Conservation (phyloP, 2,888 invertebrate genomes). For the Bursaphelenchus okinawaensis region DNA sequence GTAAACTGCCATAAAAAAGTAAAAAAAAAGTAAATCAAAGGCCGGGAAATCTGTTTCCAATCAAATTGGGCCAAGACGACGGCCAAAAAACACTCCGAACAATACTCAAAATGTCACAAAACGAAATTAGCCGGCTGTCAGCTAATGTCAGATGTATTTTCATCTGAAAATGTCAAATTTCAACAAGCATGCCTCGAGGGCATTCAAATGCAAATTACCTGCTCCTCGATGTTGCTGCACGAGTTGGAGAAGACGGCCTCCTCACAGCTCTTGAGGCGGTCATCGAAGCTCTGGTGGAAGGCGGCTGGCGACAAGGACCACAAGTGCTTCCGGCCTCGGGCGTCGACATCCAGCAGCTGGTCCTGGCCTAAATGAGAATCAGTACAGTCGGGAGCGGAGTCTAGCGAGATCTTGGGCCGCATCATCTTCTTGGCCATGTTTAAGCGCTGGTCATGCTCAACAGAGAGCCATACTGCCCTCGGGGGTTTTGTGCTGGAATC, state of each 20-base stretch:
- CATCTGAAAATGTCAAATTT: too few relatives aligned
- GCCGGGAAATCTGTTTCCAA: too few relatives aligned
- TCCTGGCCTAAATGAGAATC: background rate
- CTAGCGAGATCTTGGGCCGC: background rate
- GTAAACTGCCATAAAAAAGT: too few relatives aligned
- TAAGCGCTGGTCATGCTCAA: background rate
- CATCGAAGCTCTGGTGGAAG: conserved; percentile 28
- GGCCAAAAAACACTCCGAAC: too few relatives aligned
- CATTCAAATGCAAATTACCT: conserved; percentile 19
- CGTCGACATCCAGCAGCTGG: background rate
- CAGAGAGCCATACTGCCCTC: background rate
- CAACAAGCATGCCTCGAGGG: background rate
- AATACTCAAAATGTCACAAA: too few relatives aligned
- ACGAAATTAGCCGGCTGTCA: background rate
- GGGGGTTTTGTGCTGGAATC: background rate
- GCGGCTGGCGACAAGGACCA: conserved; percentile 25
- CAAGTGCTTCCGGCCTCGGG: conserved; percentile 14
- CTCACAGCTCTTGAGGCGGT: conserved; percentile 14
- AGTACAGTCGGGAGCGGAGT: background rate
- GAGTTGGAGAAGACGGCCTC: conserved; percentile 27
- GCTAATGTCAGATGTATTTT: too few relatives aligned
- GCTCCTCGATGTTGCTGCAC: conserved; percentile 28
- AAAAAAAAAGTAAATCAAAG: too few relatives aligned
- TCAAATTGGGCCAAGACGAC: too few relatives aligned
- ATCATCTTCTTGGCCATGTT: background rate